These are phyloP conservation scores for Dryobota labecula DNA, from an alignment of 2,888 invertebrate species.

Conservation along the genomic window DNA sequence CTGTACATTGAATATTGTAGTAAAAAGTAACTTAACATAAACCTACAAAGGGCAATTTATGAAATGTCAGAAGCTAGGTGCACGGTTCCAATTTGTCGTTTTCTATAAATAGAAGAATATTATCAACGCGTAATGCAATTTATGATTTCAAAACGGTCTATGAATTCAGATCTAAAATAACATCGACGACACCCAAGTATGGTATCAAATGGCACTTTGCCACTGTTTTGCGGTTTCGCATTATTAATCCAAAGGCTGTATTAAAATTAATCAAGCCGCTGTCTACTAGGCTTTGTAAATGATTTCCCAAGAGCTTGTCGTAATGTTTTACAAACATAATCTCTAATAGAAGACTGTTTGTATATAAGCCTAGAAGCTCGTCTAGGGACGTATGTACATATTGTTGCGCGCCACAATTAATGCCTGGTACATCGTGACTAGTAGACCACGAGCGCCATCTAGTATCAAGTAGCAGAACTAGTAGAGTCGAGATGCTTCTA, in stretches of 20 bases:
- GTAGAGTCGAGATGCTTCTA: no score
- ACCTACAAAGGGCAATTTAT: no score
- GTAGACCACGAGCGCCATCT: no score
- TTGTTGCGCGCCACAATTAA: no score
- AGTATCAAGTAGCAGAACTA: no score
- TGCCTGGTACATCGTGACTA: no score
- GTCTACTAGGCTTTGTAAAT: slow-evolving; percentile 8
- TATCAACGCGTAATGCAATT: slow-evolving; percentile 17
- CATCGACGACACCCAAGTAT: slow-evolving; percentile 4
- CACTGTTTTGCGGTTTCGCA: neutral
- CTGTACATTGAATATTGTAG: no score
- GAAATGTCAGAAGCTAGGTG: no score
- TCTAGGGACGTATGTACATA: neutral
- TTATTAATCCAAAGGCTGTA: neutral
- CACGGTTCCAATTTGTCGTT: no score
- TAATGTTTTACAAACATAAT: slow-evolving; percentile 8
- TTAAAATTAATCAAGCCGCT: slow-evolving; percentile 15
- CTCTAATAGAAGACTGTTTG: neutral
- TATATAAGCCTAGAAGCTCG: no score
- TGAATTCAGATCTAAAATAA: slow-evolving; percentile 10
- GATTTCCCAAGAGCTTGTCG: slow-evolving; percentile 34
- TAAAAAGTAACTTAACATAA: no score
- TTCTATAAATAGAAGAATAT: no score
- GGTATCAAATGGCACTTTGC: neutral
- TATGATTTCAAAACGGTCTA: neutral